Conservation (phyloP, 2,113 vertebrate genomes). For the Chauna torquata region DNA sequence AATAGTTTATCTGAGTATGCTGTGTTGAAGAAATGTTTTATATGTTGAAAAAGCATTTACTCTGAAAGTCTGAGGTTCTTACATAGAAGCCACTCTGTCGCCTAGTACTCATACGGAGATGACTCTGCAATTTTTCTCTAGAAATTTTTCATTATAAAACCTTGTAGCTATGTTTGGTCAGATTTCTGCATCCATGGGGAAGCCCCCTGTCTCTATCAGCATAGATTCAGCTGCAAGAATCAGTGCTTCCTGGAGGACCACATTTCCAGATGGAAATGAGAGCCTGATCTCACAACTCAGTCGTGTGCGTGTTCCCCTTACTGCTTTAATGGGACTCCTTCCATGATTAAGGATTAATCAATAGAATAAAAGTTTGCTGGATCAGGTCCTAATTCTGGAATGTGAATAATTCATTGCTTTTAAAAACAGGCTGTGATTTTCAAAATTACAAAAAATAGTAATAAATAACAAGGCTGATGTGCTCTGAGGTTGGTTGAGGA, state of each 20-base stretch:
- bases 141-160: neutral
- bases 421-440: neutral
- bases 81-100: neutral
- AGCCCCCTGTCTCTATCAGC: neutral
- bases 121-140: neutral
- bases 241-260: neutral
- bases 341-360: constrained; percentile 29
- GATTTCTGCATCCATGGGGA: neutral
- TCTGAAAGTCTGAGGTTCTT: neutral
- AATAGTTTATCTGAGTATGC: neutral
- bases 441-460: constrained; percentile 2
- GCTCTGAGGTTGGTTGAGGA: neutral
- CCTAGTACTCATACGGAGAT: neutral
- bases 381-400: neutral
- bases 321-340: neutral
- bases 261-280: neutral
- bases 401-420: constrained; percentile 4
- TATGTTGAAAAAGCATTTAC: neutral
- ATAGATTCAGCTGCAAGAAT: neutral
- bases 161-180: neutral
- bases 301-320: neutral
- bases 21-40: neutral
- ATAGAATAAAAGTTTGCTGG: neutral
- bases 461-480: constrained; percentile 30
- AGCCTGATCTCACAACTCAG: neutral